These are phyloP conservation scores for Rhagonycha lutea DNA, from an alignment of 2,888 invertebrate genomes.

Conservation along the genomic window DNA sequence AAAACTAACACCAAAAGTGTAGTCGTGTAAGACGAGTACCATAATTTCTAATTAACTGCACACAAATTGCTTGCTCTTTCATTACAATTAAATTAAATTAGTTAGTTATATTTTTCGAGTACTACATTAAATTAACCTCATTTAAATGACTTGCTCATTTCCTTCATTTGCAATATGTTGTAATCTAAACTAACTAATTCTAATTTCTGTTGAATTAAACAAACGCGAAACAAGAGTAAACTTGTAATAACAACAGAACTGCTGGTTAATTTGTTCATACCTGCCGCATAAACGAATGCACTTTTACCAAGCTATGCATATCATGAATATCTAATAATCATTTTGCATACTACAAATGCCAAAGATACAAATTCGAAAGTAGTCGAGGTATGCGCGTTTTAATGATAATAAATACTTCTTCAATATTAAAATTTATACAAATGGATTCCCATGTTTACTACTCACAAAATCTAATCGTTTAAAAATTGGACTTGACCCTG, in stretches of 20 bases:
- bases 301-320: neutral
- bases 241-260: neutral
- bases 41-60: neutral
- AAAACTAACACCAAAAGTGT: neutral
- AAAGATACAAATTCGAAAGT: neutral
- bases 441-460: neutral
- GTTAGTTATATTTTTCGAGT: constrained; percentile 11
- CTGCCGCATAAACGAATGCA: neutral
- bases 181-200: neutral
- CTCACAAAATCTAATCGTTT: neutral
- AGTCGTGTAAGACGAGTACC: neutral
- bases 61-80: constrained; percentile 2
- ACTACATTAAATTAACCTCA: constrained; percentile 22
- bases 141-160: constrained; percentile 21
- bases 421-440: neutral
- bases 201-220: neutral
- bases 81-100: constrained; percentile 4
- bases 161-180: constrained; percentile 10
- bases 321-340: neutral
- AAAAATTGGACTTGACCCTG: neutral
- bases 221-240: neutral
- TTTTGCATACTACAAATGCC: neutral
- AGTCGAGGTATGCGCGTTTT: neutral
- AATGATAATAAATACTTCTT: neutral
- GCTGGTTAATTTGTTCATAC: neutral